phyloP scores from a whole-genome alignment of 1,140 invertebrate species.

The Physella acuta region DNA sequence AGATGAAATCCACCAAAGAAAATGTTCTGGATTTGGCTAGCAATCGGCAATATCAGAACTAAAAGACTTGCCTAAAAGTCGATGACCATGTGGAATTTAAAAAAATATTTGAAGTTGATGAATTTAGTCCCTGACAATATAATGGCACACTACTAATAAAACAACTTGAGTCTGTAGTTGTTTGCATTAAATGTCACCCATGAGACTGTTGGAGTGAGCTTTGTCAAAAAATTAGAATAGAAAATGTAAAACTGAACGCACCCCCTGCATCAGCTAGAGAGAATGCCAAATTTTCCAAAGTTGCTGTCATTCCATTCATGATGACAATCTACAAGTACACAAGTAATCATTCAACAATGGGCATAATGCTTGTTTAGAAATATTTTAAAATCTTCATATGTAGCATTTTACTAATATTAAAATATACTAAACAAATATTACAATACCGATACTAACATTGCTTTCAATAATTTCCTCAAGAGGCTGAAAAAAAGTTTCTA shows the following conservation, averaged over 20 bases:
- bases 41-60: no score
- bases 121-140: background rate
- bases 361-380: background rate
- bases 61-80: no score
- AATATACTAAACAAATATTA: background rate
- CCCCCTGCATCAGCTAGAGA: background rate
- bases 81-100: no score
- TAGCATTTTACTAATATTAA: background rate
- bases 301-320: background rate
- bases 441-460: background rate
- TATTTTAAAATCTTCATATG: background rate
- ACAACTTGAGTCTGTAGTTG: background rate
- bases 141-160: background rate
- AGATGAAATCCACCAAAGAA: no score
- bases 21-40: no score
- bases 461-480: background rate
- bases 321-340: background rate
- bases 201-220: background rate
- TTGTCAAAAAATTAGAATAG: background rate
- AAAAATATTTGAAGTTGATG: background rate
- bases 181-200: background rate
- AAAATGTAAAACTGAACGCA: background rate
- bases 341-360: background rate
- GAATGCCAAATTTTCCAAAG: background rate
- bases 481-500: background rate